Evolutionary conservation across 2,888 invertebrate species (phyloP).

Genomic region (Dryobotodes eremita): DNA sequence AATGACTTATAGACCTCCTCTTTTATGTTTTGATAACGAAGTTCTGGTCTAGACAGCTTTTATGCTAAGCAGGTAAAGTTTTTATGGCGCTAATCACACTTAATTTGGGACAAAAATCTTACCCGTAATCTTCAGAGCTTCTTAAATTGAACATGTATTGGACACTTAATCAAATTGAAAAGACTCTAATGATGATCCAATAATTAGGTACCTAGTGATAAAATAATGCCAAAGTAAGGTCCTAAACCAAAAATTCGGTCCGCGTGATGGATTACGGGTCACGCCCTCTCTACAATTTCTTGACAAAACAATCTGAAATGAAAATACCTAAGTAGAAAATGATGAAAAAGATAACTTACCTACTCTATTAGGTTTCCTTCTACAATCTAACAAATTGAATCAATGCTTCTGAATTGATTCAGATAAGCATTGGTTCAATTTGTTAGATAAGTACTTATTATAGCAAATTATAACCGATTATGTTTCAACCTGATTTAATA

Average conservation of each 20-base stretch:
- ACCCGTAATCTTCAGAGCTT: conserved; percentile 14
- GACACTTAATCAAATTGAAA: background rate
- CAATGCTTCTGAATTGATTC: too few species aligned
- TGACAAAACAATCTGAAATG: background rate
- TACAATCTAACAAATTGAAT: too few species aligned
- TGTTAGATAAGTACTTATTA: background rate
- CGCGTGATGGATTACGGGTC: background rate
- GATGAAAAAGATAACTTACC: background rate
- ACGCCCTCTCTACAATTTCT: background rate
- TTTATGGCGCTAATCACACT: conserved; percentile 47
- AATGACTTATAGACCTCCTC: conserved; percentile 64
- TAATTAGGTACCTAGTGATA: background rate
- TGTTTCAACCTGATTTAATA: too few species aligned
- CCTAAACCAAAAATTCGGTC: background rate
- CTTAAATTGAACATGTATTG: background rate
- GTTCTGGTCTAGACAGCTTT: conserved; percentile 66
- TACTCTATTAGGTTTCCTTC: background rate
- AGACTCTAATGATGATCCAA: background rate
- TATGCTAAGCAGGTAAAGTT: conserved; percentile 59
- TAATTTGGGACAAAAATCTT: conserved; percentile 37
- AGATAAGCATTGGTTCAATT: background rate
- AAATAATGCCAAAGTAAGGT: background rate
- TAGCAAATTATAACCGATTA: background rate
- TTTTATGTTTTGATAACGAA: conserved; percentile 67
- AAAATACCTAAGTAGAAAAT: background rate